A percentile compares a stretch with the other conserved stretches of the same genome.
phyloP scores from a whole-genome alignment of 2,113 vertebrate genomes.

The Triplophysa siluroides region DNA sequence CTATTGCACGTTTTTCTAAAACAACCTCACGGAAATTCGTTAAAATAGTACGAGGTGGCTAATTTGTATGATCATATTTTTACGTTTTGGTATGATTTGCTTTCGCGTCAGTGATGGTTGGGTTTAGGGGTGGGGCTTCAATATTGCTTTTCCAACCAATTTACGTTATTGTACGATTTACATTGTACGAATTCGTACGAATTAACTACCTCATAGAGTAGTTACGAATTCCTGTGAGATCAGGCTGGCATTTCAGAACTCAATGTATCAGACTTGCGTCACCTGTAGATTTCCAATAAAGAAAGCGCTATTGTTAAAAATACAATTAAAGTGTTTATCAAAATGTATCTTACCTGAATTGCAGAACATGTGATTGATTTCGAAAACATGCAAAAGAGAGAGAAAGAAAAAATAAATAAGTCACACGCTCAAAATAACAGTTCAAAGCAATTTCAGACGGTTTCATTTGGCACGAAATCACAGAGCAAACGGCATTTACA shows the following conservation, averaged over 20 bases:
- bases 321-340: not conserved
- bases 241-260: not conserved
- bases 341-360: slow-evolving; percentile 46
- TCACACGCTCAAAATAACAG: slow-evolving; percentile 22
- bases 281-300: not conserved
- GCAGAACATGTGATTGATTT: slow-evolving; percentile 14
- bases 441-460: slow-evolving; percentile 29
- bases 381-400: not conserved
- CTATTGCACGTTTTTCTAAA: too few species aligned
- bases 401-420: slow-evolving; percentile 28
- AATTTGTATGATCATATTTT: too few species aligned
- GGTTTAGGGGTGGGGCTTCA: too few species aligned
- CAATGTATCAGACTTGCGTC: not conserved
- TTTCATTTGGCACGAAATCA: slow-evolving; percentile 44
- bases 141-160: too few species aligned
- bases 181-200: too few species aligned
- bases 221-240: too few species aligned
- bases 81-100: too few species aligned
- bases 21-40: too few species aligned
- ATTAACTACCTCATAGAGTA: too few species aligned
- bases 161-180: too few species aligned
- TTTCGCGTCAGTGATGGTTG: too few species aligned
- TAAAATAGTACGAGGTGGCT: too few species aligned
- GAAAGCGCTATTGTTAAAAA: not conserved
- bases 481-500: slow-evolving; percentile 45